Conservation (phyloP, 2,888 invertebrate species). For the Tetheella fluctuosa region DNA sequence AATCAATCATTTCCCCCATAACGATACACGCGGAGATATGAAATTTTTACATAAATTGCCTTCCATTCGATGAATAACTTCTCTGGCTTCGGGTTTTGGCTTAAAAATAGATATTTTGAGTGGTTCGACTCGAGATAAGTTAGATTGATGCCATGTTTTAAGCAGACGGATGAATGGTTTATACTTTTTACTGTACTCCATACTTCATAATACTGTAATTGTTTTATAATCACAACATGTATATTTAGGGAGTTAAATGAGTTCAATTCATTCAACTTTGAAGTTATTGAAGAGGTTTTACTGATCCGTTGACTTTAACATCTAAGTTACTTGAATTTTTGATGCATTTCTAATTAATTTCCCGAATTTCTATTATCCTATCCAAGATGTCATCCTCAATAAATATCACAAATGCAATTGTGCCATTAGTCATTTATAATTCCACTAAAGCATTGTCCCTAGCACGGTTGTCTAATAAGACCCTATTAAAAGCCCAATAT, state of each 20-base stretch:
- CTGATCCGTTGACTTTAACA: neutral
- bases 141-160: slow-evolving; percentile 70
- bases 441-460: slow-evolving; percentile 8
- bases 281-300: neutral
- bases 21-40: slow-evolving; percentile 64
- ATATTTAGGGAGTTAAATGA: slow-evolving; percentile 36
- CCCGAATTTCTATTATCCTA: too few relatives aligned
- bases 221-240: slow-evolving; percentile 49
- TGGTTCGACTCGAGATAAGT: slow-evolving; percentile 72
- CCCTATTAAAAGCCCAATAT: slow-evolving; percentile 25
- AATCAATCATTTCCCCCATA: slow-evolving; percentile 79
- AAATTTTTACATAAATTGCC: slow-evolving; percentile 73
- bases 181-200: slow-evolving; percentile 54
- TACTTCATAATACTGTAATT: slow-evolving; percentile 51
- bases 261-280: slow-evolving; percentile 6
- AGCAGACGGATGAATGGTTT: slow-evolving; percentile 64
- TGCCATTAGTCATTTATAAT: neutral
- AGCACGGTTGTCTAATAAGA: slow-evolving; percentile 28
- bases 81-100: slow-evolving; percentile 59
- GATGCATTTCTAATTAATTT: too few relatives aligned
- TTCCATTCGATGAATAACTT: slow-evolving; percentile 29
- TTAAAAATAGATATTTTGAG: slow-evolving; percentile 82
- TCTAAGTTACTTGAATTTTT: neutral
- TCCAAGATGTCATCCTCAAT: neutral
- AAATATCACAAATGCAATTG: too few relatives aligned